phyloP scores from a whole-genome alignment of 2,113 vertebrate species.

The Phalacrocorax aristotelis region DNA sequence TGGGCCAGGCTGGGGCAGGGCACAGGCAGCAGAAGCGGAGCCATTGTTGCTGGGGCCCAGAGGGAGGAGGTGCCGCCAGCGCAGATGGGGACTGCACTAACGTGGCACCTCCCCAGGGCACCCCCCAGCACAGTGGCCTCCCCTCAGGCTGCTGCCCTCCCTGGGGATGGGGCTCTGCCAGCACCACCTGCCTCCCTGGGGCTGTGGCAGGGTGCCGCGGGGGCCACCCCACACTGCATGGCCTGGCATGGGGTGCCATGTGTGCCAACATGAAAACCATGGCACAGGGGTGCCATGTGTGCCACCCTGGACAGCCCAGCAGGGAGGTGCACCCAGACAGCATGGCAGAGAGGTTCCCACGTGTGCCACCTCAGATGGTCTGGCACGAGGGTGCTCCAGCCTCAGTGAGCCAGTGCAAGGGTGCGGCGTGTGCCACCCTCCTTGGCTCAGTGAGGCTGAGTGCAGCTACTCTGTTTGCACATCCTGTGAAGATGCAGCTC shows the following conservation, averaged over 20 bases:
- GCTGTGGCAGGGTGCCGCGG: not conserved
- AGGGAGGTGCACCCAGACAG: not conserved
- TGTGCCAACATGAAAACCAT: accelerated
- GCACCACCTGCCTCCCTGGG: slow-evolving; percentile 11
- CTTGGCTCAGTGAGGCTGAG: not conserved
- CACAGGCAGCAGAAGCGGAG: not conserved
- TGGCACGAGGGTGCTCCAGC: not conserved
- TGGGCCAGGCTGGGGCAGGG: not conserved
- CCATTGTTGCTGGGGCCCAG: slow-evolving; percentile 37
- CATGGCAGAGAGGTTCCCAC: not conserved
- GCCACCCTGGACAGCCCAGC: not conserved
- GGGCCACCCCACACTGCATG: not conserved
- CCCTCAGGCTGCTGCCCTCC: not conserved
- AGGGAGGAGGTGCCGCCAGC: slow-evolving; percentile 4
- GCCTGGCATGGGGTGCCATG: accelerated
- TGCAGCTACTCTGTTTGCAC: accelerated
- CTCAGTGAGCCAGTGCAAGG: not conserved
- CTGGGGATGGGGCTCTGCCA: not conserved
- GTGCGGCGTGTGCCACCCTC: not conserved
- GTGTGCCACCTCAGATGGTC: not conserved
- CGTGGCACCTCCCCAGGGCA: slow-evolving; percentile 29
- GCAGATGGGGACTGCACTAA: slow-evolving; percentile 59
- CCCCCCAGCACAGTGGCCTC: not conserved
- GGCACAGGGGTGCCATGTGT: not conserved
- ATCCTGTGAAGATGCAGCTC: not conserved